phyloP scores from a whole-genome alignment of 1,140 invertebrate species.

The Trichonephila inaurata region DNA sequence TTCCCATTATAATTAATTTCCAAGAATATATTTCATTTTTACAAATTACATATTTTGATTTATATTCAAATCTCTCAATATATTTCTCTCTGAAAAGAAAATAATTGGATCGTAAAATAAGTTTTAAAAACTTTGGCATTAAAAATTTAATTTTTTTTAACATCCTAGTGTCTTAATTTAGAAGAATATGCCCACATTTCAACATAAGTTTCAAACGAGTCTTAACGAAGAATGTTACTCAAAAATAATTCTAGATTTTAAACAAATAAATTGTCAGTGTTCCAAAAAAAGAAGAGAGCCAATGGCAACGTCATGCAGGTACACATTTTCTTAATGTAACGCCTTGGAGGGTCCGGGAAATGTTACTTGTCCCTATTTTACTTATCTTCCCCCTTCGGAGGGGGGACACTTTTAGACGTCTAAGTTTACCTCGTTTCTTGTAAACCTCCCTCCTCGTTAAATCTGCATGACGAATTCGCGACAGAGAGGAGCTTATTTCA shows the following conservation, averaged over 20 bases:
- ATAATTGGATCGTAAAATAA: too few species aligned
- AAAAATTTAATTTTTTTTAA: too few species aligned
- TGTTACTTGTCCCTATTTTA: not conserved
- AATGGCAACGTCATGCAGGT: not conserved
- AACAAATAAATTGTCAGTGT: not conserved
- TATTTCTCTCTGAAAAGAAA: too few species aligned
- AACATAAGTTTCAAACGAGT: not conserved
- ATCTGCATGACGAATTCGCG: not conserved
- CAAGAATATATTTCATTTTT: too few species aligned
- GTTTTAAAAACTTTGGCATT: too few species aligned
- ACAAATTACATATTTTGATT: too few species aligned
- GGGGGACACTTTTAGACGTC: not conserved
- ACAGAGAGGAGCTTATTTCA: slow-evolving; percentile 1
- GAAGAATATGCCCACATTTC: too few species aligned
- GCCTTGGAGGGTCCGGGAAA: not conserved
- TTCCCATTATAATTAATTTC: too few species aligned
- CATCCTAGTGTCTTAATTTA: too few species aligned
- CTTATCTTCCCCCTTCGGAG: not conserved
- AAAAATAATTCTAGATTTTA: too few species aligned
- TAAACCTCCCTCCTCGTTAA: slow-evolving; percentile 14
- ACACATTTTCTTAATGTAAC: not conserved
- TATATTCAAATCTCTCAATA: too few species aligned
- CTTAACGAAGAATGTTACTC: not conserved
- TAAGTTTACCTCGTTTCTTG: slow-evolving; percentile 15
- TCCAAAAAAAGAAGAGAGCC: not conserved